phyloP scores from a whole-genome alignment of 2,888 invertebrate genomes.

The Drosophila formosana region DNA sequence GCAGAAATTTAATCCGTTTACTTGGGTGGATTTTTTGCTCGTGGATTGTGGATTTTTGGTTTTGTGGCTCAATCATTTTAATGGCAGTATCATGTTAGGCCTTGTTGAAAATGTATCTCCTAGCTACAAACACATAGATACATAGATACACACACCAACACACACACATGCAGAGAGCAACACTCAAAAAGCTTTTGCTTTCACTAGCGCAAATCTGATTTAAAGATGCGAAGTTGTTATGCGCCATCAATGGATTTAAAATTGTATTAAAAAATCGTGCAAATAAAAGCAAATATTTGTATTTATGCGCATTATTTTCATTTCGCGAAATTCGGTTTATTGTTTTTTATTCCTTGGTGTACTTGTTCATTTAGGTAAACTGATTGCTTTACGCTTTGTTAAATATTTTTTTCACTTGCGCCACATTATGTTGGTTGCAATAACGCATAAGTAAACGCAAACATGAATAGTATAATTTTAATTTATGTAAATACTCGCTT shows the following conservation, averaged over 20 bases:
- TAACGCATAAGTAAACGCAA: conserved; percentile 26
- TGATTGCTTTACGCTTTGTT: conserved; percentile 37
- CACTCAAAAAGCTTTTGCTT: conserved; percentile 2
- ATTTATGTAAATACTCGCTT: conserved; percentile 18
- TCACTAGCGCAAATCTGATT: conserved; percentile 29
- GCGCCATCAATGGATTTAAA: conserved; percentile 9
- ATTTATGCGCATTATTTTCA: conserved; percentile 12
- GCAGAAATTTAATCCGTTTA: conserved; percentile 74
- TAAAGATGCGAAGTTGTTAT: conserved; percentile 15
- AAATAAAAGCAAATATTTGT: conserved; percentile 28
- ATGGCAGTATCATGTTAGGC: conserved; percentile 72
- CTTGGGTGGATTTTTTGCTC: conserved; percentile 51
- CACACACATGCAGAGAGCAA: background rate
- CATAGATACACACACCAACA: background rate
- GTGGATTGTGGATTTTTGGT: conserved; percentile 65
- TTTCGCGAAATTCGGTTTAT: background rate
- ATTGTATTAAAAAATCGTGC: conserved; percentile 7
- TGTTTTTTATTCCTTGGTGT: background rate
- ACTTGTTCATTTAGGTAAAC: conserved; percentile 26
- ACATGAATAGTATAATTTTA: conserved; percentile 18
- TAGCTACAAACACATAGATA: conserved; percentile 27
- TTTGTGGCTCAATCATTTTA: conserved; percentile 75
- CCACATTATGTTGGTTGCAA: background rate
- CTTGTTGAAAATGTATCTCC: conserved; percentile 50
- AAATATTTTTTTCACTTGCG: conserved; percentile 22